These are phyloP conservation scores for Euphonia xanthogaster DNA, from an alignment of 2,797 vertebrate genomes.

Conservation along the genomic window DNA sequence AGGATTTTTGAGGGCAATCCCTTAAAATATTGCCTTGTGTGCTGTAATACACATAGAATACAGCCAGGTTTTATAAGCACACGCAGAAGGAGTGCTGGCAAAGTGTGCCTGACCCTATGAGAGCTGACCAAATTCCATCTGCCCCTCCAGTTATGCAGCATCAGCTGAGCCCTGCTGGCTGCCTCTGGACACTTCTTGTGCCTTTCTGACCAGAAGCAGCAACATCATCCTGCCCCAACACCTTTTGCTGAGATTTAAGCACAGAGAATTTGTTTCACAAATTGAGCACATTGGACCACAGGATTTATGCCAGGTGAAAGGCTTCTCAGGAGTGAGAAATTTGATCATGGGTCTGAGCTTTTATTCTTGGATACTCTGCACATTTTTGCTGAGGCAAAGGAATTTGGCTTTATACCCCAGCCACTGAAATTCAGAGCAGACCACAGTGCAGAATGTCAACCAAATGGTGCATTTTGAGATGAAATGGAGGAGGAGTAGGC, in stretches of 20 bases:
- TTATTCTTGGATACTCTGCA: not conserved
- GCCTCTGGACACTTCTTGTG: not conserved
- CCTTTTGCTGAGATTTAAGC: not conserved
- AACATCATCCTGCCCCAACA: not conserved
- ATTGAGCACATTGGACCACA: not conserved
- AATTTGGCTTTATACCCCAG: not conserved
- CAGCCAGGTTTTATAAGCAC: not conserved
- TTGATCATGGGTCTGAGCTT: fast-evolving
- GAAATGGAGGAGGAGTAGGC: not conserved
- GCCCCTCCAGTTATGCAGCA: not conserved
- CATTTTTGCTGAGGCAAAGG: not conserved
- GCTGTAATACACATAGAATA: fast-evolving
- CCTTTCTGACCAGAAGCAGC: not conserved
- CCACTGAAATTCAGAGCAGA: not conserved
- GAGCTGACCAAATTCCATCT: not conserved
- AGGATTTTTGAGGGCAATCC: not conserved
- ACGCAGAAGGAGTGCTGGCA: not conserved
- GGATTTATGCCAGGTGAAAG: not conserved
- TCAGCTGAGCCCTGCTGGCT: not conserved
- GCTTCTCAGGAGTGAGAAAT: not conserved
- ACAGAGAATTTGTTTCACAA: not conserved
- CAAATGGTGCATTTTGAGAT: not conserved
- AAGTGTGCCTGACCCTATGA: not conserved
- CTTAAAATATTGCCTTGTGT: not conserved
- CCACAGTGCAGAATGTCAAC: not conserved